phyloP scores from a whole-genome alignment of 2,797 vertebrate genomes.

The Malurus splendens region DNA sequence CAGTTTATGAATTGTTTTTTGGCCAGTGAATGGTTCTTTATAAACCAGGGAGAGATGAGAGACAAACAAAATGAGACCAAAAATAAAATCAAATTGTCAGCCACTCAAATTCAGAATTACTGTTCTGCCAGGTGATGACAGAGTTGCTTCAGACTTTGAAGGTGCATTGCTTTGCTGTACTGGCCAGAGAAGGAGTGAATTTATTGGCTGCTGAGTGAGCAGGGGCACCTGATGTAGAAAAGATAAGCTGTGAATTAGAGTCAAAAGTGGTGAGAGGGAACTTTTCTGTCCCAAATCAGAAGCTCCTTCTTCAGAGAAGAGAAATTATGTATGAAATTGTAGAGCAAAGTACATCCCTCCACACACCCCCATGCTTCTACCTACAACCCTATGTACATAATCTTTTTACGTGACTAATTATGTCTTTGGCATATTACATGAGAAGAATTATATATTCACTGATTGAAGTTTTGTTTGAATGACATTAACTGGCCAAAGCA shows the following conservation, averaged over 20 bases:
- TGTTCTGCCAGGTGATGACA: not conserved
- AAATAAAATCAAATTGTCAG: not conserved
- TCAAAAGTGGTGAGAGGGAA: not conserved
- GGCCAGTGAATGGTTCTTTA: not conserved
- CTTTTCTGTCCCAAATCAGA: not conserved
- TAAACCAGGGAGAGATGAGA: not conserved
- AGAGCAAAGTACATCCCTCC: not conserved
- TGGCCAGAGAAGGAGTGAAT: not conserved
- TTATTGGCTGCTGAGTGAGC: not conserved
- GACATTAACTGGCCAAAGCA: not conserved
- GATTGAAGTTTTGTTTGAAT: not conserved
- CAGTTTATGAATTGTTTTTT: slow-evolving; percentile 14
- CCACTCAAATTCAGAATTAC: not conserved
- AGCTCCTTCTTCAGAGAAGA: not conserved
- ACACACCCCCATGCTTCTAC: not conserved
- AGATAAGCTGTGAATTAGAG: not conserved
- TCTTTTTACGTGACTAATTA: not conserved
- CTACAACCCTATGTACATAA: not conserved
- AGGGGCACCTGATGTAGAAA: not conserved
- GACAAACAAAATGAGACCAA: not conserved
- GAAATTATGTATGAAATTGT: not conserved
- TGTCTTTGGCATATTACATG: not conserved
- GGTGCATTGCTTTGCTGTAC: not conserved
- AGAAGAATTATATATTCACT: not conserved
- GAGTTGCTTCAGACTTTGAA: slow-evolving; percentile 14